A percentile compares a stretch with the other conserved stretches of the same genome.
These are phyloP conservation scores for Lutra lutra DNA, from an alignment of 2,797 vertebrate species.

Conservation along the genomic window DNA sequence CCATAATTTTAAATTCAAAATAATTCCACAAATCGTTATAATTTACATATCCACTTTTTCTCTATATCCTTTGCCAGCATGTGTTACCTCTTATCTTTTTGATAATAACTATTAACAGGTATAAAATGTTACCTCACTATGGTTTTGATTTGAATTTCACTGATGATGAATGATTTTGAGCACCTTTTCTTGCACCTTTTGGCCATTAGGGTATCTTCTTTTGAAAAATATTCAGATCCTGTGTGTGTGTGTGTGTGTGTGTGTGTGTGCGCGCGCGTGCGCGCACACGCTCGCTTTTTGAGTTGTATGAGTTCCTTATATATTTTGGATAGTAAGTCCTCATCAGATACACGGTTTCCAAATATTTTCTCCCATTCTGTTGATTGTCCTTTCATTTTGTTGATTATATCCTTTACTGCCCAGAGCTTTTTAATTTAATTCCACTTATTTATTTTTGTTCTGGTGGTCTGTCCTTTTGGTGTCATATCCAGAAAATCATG, in stretches of 20 bases:
- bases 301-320: neutral
- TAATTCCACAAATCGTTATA: neutral
- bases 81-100: neutral
- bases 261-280: too few relatives aligned
- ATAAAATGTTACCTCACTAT: neutral
- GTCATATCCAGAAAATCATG: neutral
- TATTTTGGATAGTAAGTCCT: too few relatives aligned
- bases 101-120: neutral
- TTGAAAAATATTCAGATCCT: neutral
- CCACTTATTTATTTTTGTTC: neutral
- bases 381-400: neutral
- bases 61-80: too few relatives aligned
- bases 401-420: neutral
- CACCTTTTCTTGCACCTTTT: neutral
- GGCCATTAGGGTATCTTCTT: neutral
- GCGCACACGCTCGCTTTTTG: fast-evolving
- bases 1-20: too few relatives aligned
- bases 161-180: neutral
- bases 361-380: too few relatives aligned
- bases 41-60: neutral
- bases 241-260: too few relatives aligned
- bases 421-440: neutral
- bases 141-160: neutral
- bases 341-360: too few relatives aligned
- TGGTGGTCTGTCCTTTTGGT: neutral